A percentile compares a stretch with the other conserved stretches of the same genome.
Conservation (phyloP, 2,113 vertebrate species). For the Nestor notabilis region DNA sequence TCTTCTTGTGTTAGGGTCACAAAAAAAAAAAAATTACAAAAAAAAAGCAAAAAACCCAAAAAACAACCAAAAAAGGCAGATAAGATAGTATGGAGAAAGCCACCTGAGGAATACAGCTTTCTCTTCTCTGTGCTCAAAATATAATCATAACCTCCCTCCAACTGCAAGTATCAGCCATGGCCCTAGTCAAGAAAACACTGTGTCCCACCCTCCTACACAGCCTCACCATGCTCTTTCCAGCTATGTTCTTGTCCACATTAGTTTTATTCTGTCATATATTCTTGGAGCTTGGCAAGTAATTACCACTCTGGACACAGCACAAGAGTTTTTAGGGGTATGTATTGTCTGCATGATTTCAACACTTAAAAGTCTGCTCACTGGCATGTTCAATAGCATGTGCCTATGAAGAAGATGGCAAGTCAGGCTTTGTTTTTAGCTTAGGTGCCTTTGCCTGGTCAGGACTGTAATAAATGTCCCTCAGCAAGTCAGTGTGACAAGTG, state of each 20-base stretch:
- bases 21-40: not conserved
- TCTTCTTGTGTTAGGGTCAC: not conserved
- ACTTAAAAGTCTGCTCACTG: not conserved
- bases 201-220: not conserved
- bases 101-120: not conserved
- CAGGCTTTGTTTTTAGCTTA: not conserved
- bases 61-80: not conserved
- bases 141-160: not conserved
- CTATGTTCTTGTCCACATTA: not conserved
- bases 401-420: not conserved
- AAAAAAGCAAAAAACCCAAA: not conserved
- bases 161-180: not conserved
- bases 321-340: not conserved
- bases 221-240: not conserved
- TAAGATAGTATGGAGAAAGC: not conserved
- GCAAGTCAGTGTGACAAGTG: not conserved
- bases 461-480: not conserved
- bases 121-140: not conserved
- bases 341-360: not conserved
- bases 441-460: not conserved
- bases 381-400: rapidly evolving
- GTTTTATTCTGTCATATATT: not conserved
- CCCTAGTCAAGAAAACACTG: not conserved
- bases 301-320: not conserved
- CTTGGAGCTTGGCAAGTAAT: not conserved